Percentiles rank a stretch among this genome's conserved stretches.
Evolutionary conservation across 1,140 invertebrate genomes (phyloP).

Genomic region (Venustaconcha ellipsiformis): DNA sequence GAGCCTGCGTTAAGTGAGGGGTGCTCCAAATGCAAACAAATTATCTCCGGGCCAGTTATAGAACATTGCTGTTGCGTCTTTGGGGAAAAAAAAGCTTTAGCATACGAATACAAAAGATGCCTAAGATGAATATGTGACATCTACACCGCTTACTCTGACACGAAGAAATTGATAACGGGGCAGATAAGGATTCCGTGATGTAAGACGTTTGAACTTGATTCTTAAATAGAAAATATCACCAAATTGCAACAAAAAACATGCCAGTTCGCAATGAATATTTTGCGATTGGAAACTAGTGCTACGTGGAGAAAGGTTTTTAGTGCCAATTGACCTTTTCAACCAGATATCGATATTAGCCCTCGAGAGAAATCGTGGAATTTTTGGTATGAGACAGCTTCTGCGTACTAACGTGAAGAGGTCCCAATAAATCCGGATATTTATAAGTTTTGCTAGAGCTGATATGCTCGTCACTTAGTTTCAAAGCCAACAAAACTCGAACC

Average conservation of each 20-base stretch:
- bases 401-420: conserved; percentile 43
- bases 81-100: not conserved
- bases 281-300: conserved; percentile 34
- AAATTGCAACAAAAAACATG: not conserved
- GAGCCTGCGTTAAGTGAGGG: conserved; percentile 31
- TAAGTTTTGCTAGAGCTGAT: conserved; percentile 24
- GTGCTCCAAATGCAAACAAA: conserved; percentile 23
- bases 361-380: conserved; percentile 35
- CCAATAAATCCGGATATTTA: conserved; percentile 36
- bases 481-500: too few relatives aligned
- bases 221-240: too few relatives aligned
- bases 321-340: conserved; percentile 16
- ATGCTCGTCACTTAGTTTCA: not conserved
- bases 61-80: too few relatives aligned
- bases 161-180: too few relatives aligned
- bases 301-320: conserved; percentile 27
- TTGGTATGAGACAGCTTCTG: conserved; percentile 29
- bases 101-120: conserved; percentile 6
- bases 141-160: too few relatives aligned
- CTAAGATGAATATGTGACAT: not conserved
- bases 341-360: conserved; percentile 29
- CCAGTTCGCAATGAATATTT: conserved; percentile 29
- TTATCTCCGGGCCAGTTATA: not conserved
- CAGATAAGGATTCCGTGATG: too few relatives aligned
- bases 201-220: too few relatives aligned